Conservation (phyloP, 2,888 invertebrate species). For the Nezara viridula region DNA sequence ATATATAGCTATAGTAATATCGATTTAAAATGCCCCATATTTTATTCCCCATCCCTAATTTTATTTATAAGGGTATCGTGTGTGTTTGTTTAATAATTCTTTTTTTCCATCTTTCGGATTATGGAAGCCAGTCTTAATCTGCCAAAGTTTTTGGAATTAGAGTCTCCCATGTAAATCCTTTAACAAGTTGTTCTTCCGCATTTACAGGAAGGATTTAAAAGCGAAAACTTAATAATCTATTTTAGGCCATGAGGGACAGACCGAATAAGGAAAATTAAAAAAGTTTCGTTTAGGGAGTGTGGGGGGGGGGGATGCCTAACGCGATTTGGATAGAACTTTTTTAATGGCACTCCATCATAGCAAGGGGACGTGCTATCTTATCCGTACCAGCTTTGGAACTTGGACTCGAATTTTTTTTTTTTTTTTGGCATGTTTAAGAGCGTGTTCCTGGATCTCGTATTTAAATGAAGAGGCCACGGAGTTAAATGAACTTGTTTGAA, state of each 20-base stretch:
- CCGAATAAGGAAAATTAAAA: slow-evolving; percentile 46
- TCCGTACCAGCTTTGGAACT: neutral
- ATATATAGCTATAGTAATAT: too few relatives aligned
- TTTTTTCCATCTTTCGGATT: too few relatives aligned
- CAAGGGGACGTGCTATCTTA: slow-evolving; percentile 35
- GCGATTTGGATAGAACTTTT: slow-evolving; percentile 39
- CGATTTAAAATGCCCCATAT: too few relatives aligned
- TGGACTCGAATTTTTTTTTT: neutral
- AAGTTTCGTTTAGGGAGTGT: neutral
- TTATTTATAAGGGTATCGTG: too few relatives aligned
- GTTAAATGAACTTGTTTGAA: neutral
- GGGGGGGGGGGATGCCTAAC: neutral
- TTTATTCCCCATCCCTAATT: too few relatives aligned
- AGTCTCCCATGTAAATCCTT: too few relatives aligned
- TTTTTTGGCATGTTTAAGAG: neutral
- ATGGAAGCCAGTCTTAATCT: too few relatives aligned
- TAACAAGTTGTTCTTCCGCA: neutral
- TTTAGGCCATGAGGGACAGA: neutral
- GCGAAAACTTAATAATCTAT: neutral
- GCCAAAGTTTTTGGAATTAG: too few relatives aligned
- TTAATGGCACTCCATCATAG: slow-evolving; percentile 44
- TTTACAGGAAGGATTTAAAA: slow-evolving; percentile 15
- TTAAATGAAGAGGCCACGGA: neutral
- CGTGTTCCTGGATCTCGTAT: neutral
- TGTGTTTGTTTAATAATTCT: too few relatives aligned